phyloP scores from a whole-genome alignment of 2,888 invertebrate genomes.

The Scaeva pyrastri region DNA sequence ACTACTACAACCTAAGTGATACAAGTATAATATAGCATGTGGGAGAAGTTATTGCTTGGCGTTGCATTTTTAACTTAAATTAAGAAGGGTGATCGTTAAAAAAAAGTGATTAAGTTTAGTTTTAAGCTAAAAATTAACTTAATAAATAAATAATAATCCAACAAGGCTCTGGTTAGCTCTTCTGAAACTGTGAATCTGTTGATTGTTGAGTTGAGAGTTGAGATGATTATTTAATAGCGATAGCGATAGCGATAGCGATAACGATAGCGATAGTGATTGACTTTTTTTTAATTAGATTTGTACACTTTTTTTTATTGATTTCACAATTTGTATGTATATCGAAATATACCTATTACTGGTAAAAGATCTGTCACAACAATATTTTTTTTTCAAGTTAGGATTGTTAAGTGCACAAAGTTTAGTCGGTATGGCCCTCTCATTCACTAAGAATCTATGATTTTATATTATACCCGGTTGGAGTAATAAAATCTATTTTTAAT shows the following conservation, averaged over 20 bases:
- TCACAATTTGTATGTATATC: constrained; percentile 20
- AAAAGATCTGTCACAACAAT: constrained; percentile 24
- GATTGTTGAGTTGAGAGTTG: constrained; percentile 55
- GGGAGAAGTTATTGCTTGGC: not conserved
- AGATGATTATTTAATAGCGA: constrained; percentile 3
- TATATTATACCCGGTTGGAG: constrained; percentile 11
- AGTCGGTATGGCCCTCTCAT: not conserved
- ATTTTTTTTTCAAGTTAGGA: not conserved
- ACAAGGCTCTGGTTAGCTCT: constrained; percentile 10
- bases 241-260: too few species aligned
- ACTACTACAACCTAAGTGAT: constrained; percentile 17
- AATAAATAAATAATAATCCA: constrained; percentile 45
- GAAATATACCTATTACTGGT: not conserved
- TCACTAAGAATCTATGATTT: constrained; percentile 23
- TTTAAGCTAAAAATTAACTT: constrained; percentile 2
- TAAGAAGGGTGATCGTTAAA: not conserved
- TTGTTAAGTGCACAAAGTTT: constrained; percentile 10
- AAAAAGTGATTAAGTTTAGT: not conserved
- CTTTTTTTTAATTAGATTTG: constrained; percentile 6
- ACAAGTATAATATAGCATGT: constrained; percentile 9
- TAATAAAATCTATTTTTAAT: constrained; percentile 50
- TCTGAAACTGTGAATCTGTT: constrained; percentile 49
- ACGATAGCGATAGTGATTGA: not conserved
- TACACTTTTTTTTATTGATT: constrained; percentile 28
- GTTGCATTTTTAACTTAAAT: not conserved